Conservation (phyloP, 2,888 invertebrate genomes). For the Aspidapion aeneum region DNA sequence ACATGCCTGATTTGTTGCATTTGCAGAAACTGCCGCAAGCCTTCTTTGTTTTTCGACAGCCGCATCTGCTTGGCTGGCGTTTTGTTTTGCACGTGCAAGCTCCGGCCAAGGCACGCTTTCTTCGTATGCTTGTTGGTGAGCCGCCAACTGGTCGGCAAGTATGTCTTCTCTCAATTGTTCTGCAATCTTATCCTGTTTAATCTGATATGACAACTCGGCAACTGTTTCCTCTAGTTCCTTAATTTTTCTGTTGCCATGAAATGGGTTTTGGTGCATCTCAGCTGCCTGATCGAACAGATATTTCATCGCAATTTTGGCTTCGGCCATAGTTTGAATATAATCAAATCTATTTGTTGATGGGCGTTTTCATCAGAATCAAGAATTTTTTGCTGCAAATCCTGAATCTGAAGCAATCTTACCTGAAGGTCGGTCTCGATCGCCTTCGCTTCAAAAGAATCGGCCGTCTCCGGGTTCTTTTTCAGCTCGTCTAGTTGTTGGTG, state of each 20-base stretch:
- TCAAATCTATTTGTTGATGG: constrained; percentile 68
- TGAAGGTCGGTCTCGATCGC: constrained; percentile 57
- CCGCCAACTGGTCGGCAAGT: constrained; percentile 31
- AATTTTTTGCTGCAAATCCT: constrained; percentile 77
- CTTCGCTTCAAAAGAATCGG: constrained; percentile 37
- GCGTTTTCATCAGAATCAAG: constrained; percentile 75
- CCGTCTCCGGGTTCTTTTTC: constrained; percentile 46
- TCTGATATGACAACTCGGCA: constrained; percentile 37
- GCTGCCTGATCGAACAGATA: constrained; percentile 59
- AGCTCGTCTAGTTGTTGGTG: constrained; percentile 52
- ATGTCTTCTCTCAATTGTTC: constrained; percentile 30
- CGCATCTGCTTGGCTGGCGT: too few relatives aligned
- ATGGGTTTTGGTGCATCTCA: constrained; percentile 51
- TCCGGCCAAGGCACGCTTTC: constrained; percentile 44
- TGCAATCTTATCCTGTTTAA: too few relatives aligned
- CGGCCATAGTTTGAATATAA: constrained; percentile 69
- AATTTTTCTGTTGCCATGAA: constrained; percentile 39
- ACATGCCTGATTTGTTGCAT: too few relatives aligned
- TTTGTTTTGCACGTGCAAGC: too few relatives aligned
- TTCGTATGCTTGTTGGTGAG: constrained; percentile 40
- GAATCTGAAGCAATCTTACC: constrained; percentile 67
- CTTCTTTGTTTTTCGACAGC: too few relatives aligned
- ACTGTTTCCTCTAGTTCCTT: constrained; percentile 55
- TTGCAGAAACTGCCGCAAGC: too few relatives aligned
- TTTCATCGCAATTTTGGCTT: constrained; percentile 72